Conservation (phyloP, 2,113 vertebrate species). For the Thermophis baileyi region DNA sequence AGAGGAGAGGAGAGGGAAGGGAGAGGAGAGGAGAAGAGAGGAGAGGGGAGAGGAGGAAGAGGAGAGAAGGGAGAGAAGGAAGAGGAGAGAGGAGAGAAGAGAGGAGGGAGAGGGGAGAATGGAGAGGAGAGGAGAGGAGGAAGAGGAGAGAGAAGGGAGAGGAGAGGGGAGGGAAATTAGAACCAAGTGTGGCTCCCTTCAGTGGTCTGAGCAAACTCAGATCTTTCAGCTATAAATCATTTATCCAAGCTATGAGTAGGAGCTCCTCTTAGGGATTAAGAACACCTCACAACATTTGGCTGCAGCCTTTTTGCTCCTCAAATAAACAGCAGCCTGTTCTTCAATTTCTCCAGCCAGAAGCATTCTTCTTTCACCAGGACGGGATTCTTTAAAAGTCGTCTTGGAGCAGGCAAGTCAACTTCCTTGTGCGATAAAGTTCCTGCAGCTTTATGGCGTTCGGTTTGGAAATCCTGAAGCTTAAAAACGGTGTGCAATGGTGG, state of each 20-base stretch:
- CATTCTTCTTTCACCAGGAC: not conserved
- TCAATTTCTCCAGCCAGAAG: not conserved
- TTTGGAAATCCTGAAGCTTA: not conserved
- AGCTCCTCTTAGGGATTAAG: not conserved
- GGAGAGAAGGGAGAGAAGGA: rapidly evolving
- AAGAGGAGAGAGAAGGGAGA: too few relatives aligned
- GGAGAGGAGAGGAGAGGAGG: too few relatives aligned
- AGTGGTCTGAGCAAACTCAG: not conserved
- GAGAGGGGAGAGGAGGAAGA: rapidly evolving
- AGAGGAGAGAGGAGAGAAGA: rapidly evolving
- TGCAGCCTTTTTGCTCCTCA: not conserved
- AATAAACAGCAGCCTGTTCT: not conserved
- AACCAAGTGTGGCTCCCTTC: not conserved
- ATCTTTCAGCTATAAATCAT: not conserved
- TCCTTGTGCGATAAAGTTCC: not conserved
- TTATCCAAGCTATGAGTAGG: not conserved
- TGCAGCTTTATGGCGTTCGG: not conserved
- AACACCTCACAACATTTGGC: not conserved
- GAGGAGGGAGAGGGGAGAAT: rapidly evolving
- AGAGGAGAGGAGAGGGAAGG: too few relatives aligned
- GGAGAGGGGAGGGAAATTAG: not conserved
- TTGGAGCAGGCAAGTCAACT: not conserved
- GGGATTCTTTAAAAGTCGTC: not conserved
- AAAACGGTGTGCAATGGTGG: not conserved
- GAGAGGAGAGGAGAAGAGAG: too few relatives aligned